Evolutionary conservation across 2,888 invertebrate species (phyloP).

Genomic region (Drosophila algonquin): DNA sequence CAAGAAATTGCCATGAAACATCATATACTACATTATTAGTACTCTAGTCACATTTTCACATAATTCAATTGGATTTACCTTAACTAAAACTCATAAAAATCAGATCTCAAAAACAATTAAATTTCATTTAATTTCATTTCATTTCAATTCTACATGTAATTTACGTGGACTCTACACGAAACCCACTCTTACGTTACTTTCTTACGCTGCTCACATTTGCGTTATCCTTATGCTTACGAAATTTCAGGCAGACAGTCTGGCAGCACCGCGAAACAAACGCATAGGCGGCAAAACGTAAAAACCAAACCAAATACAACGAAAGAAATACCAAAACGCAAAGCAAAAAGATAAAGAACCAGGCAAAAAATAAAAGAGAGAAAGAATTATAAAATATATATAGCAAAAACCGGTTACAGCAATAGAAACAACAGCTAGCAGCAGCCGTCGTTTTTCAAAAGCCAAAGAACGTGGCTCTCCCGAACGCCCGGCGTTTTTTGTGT

Average conservation of each 20-base stretch:
- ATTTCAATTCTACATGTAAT: neutral
- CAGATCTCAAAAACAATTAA: neutral
- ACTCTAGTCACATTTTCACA: too few species aligned
- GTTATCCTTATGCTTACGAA: too few species aligned
- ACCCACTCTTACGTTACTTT: neutral
- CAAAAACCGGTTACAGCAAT: slow-evolving; percentile 30
- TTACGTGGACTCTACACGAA: slow-evolving; percentile 5
- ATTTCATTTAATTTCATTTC: too few species aligned
- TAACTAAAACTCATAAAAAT: neutral
- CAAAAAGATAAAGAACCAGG: slow-evolving; percentile 44
- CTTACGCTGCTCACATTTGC: too few species aligned
- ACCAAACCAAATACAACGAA: slow-evolving; percentile 3
- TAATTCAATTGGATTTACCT: neutral
- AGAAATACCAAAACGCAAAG: slow-evolving; percentile 56
- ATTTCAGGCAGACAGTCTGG: slow-evolving; percentile 46
- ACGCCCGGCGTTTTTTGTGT: slow-evolving; percentile 38
- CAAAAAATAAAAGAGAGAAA: slow-evolving; percentile 41
- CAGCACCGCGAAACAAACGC: slow-evolving; percentile 64
- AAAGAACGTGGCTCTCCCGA: slow-evolving; percentile 43
- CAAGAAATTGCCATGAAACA: neutral
- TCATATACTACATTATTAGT: neutral
- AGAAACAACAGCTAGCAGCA: slow-evolving; percentile 22
- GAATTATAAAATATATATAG: slow-evolving; percentile 19
- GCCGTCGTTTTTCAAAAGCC: slow-evolving; percentile 21
- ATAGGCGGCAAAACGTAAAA: slow-evolving; percentile 28